phyloP scores from a whole-genome alignment of 2,113 vertebrate species.

The Cheirogaleus medius region DNA sequence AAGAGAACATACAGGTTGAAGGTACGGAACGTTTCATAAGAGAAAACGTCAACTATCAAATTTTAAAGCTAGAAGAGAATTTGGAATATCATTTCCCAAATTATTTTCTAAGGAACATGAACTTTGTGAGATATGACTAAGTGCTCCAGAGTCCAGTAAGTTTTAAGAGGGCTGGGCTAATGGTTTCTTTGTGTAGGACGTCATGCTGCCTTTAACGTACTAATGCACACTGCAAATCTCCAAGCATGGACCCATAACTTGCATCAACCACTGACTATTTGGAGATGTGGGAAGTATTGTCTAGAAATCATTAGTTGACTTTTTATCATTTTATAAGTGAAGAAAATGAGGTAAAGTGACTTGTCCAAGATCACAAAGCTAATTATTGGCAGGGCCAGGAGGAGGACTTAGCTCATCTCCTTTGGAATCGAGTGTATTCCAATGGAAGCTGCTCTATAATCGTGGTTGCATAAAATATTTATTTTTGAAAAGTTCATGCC shows the following conservation, averaged over 20 bases:
- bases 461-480: not conserved
- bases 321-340: not conserved
- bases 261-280: not conserved
- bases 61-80: constrained; percentile 29
- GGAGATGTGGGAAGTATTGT: not conserved
- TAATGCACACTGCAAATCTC: not conserved
- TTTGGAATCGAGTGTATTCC: not conserved
- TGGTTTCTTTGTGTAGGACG: not conserved
- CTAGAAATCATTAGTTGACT: not conserved
- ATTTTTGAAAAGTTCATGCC: not conserved
- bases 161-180: not conserved
- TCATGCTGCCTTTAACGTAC: not conserved
- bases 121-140: not conserved
- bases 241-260: not conserved
- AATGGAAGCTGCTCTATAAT: not conserved
- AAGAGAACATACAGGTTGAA: constrained; percentile 30
- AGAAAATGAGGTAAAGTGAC: not conserved
- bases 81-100: constrained; percentile 1
- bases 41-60: constrained; percentile 46
- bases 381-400: not conserved
- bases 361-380: not conserved
- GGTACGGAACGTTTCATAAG: constrained; percentile 13
- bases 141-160: not conserved
- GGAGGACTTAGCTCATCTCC: not conserved
- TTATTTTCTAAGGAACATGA: constrained; percentile 18